Evolutionary conservation across 2,888 invertebrate species (phyloP).

Genomic region (Saturnia japonica): DNA sequence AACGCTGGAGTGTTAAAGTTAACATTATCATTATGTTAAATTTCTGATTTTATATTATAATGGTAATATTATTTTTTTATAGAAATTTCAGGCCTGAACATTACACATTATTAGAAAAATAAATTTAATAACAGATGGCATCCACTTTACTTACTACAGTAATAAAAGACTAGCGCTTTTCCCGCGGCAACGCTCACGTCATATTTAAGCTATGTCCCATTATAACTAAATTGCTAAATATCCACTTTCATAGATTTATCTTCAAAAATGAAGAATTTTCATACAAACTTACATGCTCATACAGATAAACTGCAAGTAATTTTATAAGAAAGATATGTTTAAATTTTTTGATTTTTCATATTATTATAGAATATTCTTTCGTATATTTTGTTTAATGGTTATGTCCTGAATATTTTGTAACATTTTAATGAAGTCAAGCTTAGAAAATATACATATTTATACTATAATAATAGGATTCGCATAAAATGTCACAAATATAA

Average conservation of each 20-base stretch:
- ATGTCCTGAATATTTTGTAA: neutral
- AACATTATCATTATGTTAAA: neutral
- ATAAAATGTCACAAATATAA: constrained; percentile 14
- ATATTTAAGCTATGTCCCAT: too few species aligned
- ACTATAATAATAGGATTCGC: constrained; percentile 15
- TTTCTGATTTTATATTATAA: neutral
- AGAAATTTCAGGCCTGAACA: neutral
- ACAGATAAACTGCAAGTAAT: too few species aligned
- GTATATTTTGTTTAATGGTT: neutral
- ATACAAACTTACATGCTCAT: too few species aligned
- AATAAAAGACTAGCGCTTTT: neutral
- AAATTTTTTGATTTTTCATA: neutral
- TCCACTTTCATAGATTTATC: too few species aligned
- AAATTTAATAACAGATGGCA: neutral
- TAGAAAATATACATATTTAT: neutral
- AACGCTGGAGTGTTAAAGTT: neutral
- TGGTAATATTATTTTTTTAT: neutral
- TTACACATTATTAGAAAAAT: neutral
- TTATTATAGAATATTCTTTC: neutral
- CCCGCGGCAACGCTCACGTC: too few species aligned
- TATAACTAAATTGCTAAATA: too few species aligned
- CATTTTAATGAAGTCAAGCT: neutral
- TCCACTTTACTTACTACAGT: neutral
- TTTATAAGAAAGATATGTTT: too few species aligned
- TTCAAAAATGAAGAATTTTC: too few species aligned